phyloP scores from a whole-genome alignment of 2,113 vertebrate species.

The Illadopsis cleaveri region DNA sequence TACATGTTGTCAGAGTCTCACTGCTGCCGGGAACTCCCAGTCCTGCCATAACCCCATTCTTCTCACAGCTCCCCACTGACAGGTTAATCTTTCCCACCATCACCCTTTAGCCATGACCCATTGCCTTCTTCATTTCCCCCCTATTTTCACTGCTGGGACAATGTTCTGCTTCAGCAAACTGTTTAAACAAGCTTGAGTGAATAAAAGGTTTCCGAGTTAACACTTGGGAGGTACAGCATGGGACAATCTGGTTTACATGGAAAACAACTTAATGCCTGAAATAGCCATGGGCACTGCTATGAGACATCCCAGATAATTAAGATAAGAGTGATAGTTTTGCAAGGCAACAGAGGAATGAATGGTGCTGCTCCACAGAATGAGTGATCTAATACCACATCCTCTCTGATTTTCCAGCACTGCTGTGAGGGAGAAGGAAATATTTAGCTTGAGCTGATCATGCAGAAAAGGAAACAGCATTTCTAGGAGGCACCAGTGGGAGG shows the following conservation, averaged over 20 bases:
- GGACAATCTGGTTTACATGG: neutral
- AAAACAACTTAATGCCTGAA: neutral
- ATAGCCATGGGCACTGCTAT: neutral
- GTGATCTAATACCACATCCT: slow-evolving; percentile 12
- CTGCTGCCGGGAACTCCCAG: slow-evolving; percentile 6
- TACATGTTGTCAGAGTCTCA: neutral
- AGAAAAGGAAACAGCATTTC: neutral
- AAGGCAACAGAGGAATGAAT: neutral
- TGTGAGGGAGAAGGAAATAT: neutral
- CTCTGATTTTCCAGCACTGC: slow-evolving; percentile 6
- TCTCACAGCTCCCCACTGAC: slow-evolving; percentile 21
- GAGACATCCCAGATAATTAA: slow-evolving; percentile 10
- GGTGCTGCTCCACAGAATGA: neutral
- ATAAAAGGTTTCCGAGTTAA: neutral
- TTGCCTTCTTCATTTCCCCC: neutral
- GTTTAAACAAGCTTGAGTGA: neutral
- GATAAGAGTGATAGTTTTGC: slow-evolving; percentile 14
- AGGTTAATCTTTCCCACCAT: slow-evolving; percentile 30
- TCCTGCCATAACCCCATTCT: neutral
- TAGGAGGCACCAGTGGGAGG: neutral
- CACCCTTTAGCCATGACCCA: slow-evolving; percentile 23
- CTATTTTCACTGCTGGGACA: neutral
- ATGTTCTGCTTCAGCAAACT: slow-evolving; percentile 28
- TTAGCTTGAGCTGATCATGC: neutral
- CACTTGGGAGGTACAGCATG: neutral